Base-by-base conservation (phyloP, 2,888 invertebrate genomes). In the Himalopsyche anomala region DNA sequence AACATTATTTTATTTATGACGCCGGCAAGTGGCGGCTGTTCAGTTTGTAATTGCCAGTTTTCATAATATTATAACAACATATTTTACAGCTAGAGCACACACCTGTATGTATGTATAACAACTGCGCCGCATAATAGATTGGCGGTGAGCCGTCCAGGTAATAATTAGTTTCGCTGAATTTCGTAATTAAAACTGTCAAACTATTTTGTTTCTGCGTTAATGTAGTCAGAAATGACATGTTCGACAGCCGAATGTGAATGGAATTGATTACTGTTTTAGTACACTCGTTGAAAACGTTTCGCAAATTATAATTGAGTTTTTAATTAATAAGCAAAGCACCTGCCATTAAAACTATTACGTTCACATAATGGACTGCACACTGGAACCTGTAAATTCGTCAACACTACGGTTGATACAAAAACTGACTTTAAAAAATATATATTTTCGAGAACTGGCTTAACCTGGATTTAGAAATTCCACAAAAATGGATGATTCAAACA, bases 1-100 rank as follows among this genome's bases (percentile, higher is more conserved):
- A 42, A 19, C 38, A 80, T 51, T 51, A 51, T 38, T 80, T 80
- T 80, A 80, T 80, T 80, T 80, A 80, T 42, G 80, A 80, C 80
- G 8, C 40, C n/a, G 40, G 11, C 42, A 80, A 62, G 62, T 62
- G 62, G 62, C 62, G 62, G 19, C 62, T 19, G 62, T n/a, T 19
- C 28, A 15, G 11, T 62, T 62, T 62, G 62, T 62, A 62, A 62
- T 62, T 62, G 62, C 62, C 62, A 62, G 19, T 62, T 62, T 62
- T 62, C 62, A 62, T 62, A 62, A 62, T 62, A 62, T 62, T 62
- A 28, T 62, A 19, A 51, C 51, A 51, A 51, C 51, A 15, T 51
- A 51, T 51, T 19, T 62, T 62, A 62, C 62, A 62, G 62, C 62
- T n/a, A n/a, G 19, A 19, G 19, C 62, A 19, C 5, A 19, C 62